Base-by-base conservation (phyloP, 2,797 vertebrate genomes). In the Chelidonichthys spinosus region DNA sequence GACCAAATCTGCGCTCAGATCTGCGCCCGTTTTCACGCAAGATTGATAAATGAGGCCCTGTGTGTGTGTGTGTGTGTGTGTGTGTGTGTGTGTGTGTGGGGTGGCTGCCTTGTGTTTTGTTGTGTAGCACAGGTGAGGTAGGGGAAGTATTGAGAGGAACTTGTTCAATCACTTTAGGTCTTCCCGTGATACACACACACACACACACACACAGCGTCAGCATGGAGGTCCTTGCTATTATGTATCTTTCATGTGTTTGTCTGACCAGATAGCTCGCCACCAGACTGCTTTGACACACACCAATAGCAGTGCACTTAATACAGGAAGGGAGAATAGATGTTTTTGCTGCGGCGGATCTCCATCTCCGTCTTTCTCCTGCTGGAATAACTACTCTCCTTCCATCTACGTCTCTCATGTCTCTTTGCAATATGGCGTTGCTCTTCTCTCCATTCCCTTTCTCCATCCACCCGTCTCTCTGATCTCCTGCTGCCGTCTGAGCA, bases 401-500 rank as follows among this genome's bases (percentile, higher is more conserved):
- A 59, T 76, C 55, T 42, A 10, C 2, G 14, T 37, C 32, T 61
- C 42, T 63, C 11, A 1, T 4, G 0, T 67, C 47, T 68, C 56
- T 67, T 50, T 55, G 58, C 76, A 69, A 81, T 83, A 63, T 78
- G 55, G 36, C 35, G 67, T 62, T 47, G 53, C 81, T 86, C 50
- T 72, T 73, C 63, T 37, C 47, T 60, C 52, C 32, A 0, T 56
- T 63, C 59, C 90, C 85, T 87, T 90, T 89, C 90, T 81, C 63
- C 73, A 36, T 52, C 75, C 33, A 32, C 4, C 36, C 42, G 68
- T 79, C 86, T 92, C 87, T 92, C 87, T 91, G 88, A 93, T 94
- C 92, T 94, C 87, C 87, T 89, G 83, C 83, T 86, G 92, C 76
- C 65, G 50, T 80, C 67, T 81, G 80, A 89, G 90, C 90, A 90